Conservation (phyloP, 2,888 invertebrate genomes). For the Napeogenes inachia region DNA sequence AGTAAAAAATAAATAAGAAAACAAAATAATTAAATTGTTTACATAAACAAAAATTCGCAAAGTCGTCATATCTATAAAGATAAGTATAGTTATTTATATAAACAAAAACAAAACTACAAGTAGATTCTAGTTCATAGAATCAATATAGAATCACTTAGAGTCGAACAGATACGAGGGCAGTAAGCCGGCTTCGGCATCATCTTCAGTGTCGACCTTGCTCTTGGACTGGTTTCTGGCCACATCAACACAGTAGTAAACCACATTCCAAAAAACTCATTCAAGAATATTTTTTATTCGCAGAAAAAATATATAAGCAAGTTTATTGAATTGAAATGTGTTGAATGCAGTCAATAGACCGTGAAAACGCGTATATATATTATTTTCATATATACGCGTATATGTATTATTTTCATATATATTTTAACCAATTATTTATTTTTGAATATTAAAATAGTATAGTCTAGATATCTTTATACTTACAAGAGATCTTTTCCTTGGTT, state of each 20-base stretch:
- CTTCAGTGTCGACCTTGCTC: slow-evolving; percentile 57
- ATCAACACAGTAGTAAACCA: slow-evolving; percentile 37
- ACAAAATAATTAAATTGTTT: too few relatives aligned
- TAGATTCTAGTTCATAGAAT: slow-evolving; percentile 1
- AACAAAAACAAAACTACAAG: neutral
- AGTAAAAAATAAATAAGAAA: too few relatives aligned
- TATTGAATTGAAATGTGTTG: neutral
- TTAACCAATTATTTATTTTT: neutral
- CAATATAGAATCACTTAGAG: slow-evolving; percentile 16
- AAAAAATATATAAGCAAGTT: slow-evolving; percentile 9
- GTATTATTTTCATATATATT: neutral
- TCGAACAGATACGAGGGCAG: slow-evolving; percentile 30
- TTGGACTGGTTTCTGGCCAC: slow-evolving; percentile 65
- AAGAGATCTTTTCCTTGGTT: too few relatives aligned
- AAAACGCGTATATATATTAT: too few relatives aligned
- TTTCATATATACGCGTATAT: too few relatives aligned
- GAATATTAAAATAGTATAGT: too few relatives aligned
- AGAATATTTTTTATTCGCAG: slow-evolving; percentile 20
- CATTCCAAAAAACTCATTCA: slow-evolving; percentile 26
- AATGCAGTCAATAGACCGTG: too few relatives aligned
- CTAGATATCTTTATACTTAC: too few relatives aligned
- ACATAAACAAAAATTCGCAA: too few relatives aligned
- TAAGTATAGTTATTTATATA: too few relatives aligned
- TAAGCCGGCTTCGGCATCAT: slow-evolving; percentile 24
- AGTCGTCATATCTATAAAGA: too few relatives aligned